These are phyloP conservation scores for Sogatella furcifera DNA, from an alignment of 1,140 invertebrate species.

Conservation along the genomic window DNA sequence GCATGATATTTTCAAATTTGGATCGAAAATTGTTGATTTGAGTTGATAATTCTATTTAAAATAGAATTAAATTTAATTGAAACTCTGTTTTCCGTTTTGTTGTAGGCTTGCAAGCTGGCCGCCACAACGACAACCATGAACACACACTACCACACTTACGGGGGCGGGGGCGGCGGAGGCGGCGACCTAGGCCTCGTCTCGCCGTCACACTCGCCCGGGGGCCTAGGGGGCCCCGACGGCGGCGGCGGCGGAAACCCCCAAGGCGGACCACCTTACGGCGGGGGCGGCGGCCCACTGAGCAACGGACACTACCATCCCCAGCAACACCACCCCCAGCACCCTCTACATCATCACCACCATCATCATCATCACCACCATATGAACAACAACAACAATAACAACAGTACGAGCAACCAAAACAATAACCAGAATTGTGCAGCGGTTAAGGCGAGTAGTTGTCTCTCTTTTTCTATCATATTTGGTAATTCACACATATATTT, in stretches of 20 bases:
- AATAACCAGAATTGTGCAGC: slow-evolving; percentile 13
- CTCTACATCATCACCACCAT: slow-evolving; percentile 17
- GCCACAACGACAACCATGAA: slow-evolving; percentile 26
- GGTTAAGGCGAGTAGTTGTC: slow-evolving; percentile 2
- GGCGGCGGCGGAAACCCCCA: background rate
- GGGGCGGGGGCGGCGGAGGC: slow-evolving; percentile 17
- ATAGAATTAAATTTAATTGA: too few species aligned
- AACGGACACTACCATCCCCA: slow-evolving; percentile 12
- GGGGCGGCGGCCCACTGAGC: slow-evolving; percentile 1
- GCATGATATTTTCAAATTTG: too few species aligned
- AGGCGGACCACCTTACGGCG: slow-evolving; percentile 12
- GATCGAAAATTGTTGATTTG: too few species aligned
- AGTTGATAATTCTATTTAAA: too few species aligned
- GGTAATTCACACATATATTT: too few species aligned
- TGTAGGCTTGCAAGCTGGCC: slow-evolving; percentile 26
- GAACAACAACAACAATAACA: slow-evolving; percentile 22
- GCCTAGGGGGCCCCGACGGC: slow-evolving; percentile 1
- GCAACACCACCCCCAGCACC: slow-evolving; percentile 17
- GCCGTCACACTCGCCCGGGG: slow-evolving; percentile 23
- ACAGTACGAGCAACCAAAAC: slow-evolving; percentile 14
- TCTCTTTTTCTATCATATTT: too few species aligned
- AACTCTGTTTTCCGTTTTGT: background rate
- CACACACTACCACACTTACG: slow-evolving; percentile 28
- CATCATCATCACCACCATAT: slow-evolving; percentile 20
- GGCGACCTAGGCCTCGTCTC: slow-evolving; percentile 7